phyloP scores from a whole-genome alignment of 2,797 vertebrate species.

The Propithecus perrieri region DNA sequence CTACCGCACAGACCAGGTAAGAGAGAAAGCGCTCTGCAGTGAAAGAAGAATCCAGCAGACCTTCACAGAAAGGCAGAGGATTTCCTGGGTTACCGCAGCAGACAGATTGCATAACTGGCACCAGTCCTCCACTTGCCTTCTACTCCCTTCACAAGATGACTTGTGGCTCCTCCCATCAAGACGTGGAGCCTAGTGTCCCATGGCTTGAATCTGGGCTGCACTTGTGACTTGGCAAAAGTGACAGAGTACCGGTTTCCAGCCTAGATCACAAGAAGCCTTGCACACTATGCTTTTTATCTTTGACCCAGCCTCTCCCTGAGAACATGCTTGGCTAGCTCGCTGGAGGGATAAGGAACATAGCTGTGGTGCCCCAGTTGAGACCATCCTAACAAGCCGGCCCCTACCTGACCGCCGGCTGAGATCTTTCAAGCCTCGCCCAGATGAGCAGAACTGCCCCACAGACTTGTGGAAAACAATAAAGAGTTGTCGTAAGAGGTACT shows the following conservation, averaged over 20 bases:
- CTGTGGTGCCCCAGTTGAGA: not conserved
- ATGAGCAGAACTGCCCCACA: not conserved
- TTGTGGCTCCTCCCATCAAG: not conserved
- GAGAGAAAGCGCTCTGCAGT: not conserved
- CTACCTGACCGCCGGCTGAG: not conserved
- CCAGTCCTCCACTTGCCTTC: not conserved
- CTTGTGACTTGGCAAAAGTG: not conserved
- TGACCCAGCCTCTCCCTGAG: not conserved
- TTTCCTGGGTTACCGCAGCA: not conserved
- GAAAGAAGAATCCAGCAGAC: constrained; percentile 8
- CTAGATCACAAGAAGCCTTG: not conserved
- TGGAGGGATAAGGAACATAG: not conserved
- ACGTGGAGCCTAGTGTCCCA: not conserved
- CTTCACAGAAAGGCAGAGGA: not conserved
- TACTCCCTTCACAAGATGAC: not conserved
- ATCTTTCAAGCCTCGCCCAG: not conserved
- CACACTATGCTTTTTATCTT: not conserved
- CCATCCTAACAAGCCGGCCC: not conserved
- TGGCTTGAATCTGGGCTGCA: not conserved
- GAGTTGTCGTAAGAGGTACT: not conserved
- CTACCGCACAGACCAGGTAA: not conserved
- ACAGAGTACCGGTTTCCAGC: not conserved
- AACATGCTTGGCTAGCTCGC: not conserved
- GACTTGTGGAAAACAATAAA: not conserved
- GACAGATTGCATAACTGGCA: not conserved